Evolutionary conservation across 2,113 vertebrate genomes (phyloP), one percentile per base, ranked within the genome.

Genomic region (Phycodurus eques): DNA sequence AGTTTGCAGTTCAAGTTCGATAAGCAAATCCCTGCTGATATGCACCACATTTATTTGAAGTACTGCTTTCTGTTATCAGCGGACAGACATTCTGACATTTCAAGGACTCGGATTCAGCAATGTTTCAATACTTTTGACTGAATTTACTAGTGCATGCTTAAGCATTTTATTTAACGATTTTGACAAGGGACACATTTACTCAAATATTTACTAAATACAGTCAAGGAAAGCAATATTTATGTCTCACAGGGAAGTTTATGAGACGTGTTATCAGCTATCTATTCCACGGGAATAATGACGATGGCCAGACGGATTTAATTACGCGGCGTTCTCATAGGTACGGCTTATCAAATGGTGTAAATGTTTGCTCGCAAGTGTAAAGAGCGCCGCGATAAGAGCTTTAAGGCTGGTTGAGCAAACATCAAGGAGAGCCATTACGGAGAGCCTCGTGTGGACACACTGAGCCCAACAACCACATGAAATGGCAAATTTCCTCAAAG

Each of bases 331-430:
- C 67, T 73, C 68, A 83, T 71, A 68, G 49, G 68, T 73, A 60
- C 57, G 49, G 53, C 60, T 75, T 62, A 19, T 22, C 47, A 66
- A 66, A 31, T 74, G 72, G 59, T 75, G 59, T 73, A 73, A 79
- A 79, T 74, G 77, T 77, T 72, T 72, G 73, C 61, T 74, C 66
- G n/a, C 60, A 63, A 66, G 42, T 22, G 22, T 54, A 71, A 73
- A 57, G 61, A 68, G 56, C 44, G 54, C 14, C 60, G 68, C 76
- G 33, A 83, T 83, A 73, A 79, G 59, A 73, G 56, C 67, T 77
- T 71, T 76, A 74, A 80, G 73, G 72, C 67, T 71, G 70, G 35
- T 62, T 83, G 71, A 75, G 64, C 61, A 78, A 78, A 79, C 83
- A 84, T 85, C 77, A 80, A 86, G 85, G 80, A 56, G 74, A 74